Percentiles rank a stretch among this genome's conserved stretches.
phyloP scores from a whole-genome alignment of 2,888 invertebrate species.

The Diarsia mendica region DNA sequence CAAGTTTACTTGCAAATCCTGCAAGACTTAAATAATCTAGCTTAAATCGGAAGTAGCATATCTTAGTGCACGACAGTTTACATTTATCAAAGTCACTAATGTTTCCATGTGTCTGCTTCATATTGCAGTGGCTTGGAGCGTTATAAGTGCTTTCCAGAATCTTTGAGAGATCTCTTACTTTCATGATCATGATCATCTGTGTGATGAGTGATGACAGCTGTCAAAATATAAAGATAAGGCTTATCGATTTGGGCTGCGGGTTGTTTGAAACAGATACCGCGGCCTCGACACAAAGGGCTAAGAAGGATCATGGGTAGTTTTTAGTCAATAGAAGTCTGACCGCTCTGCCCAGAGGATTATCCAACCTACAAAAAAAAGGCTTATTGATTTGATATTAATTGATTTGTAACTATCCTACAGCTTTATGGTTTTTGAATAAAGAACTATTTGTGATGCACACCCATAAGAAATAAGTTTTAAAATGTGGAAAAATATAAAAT shows the following conservation, averaged over 20 bases:
- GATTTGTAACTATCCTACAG: not conserved
- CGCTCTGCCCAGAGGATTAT: no score
- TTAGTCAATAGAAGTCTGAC: no score
- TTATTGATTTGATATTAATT: not conserved
- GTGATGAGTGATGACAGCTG: not conserved
- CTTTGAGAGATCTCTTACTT: not conserved
- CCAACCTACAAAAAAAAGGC: not conserved
- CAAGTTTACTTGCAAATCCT: not conserved
- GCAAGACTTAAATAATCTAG: conserved; percentile 14
- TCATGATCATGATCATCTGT: not conserved
- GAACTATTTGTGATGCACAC: not conserved
- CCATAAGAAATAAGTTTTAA: not conserved
- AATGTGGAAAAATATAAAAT: not conserved
- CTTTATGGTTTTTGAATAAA: not conserved
- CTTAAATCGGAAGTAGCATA: conserved; percentile 32
- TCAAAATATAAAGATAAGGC: not conserved
- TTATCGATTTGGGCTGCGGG: not conserved
- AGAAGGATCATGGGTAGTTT: no score
- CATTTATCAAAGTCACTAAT: conserved; percentile 50
- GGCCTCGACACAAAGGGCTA: no score
- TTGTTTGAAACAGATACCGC: no score
- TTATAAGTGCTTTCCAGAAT: conserved; percentile 6
- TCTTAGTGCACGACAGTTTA: conserved; percentile 30
- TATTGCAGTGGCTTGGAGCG: not conserved
- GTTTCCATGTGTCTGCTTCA: conserved; percentile 9